A percentile compares a stretch with the other conserved stretches of the same genome.
phyloP scores from a whole-genome alignment of 2,797 vertebrate genomes.

The Presbytis comata region DNA sequence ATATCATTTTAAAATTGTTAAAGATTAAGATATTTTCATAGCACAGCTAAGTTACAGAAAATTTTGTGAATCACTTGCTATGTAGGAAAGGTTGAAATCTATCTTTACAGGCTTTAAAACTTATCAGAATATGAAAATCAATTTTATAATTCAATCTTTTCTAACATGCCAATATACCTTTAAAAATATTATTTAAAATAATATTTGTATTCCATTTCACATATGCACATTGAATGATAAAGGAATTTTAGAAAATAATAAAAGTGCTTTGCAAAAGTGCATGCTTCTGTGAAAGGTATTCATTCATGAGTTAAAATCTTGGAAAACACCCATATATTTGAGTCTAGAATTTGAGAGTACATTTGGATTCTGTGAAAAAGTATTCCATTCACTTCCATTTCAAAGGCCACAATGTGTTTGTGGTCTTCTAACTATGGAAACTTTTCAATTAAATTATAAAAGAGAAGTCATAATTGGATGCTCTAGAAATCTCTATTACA shows the following conservation, averaged over 20 bases:
- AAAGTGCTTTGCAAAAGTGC: neutral
- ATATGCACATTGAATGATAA: neutral
- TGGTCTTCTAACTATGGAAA: conserved; percentile 49
- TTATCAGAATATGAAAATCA: neutral
- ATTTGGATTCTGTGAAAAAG: conserved; percentile 19
- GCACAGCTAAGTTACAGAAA: neutral
- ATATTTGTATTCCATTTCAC: neutral
- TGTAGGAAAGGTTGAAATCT: neutral
- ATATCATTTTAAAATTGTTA: neutral
- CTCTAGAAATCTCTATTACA: conserved; percentile 57
- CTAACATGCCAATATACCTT: neutral
- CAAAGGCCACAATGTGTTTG: conserved; percentile 44
- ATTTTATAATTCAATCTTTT: conserved; percentile 26
- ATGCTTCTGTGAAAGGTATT: conserved; percentile 8
- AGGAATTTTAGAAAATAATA: neutral
- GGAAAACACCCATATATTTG: neutral
- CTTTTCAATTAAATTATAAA: conserved; percentile 63
- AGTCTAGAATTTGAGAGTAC: neutral
- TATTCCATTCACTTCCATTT: conserved; percentile 46
- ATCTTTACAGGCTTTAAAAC: neutral
- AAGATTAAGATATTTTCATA: conserved; percentile 4
- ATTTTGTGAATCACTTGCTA: neutral
- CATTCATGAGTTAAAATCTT: conserved; percentile 18
- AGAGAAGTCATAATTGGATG: conserved; percentile 60
- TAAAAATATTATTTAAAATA: neutral